These are phyloP conservation scores for Gymnobelideus leadbeateri DNA, from an alignment of 2,113 vertebrate species.

Conservation along the genomic window DNA sequence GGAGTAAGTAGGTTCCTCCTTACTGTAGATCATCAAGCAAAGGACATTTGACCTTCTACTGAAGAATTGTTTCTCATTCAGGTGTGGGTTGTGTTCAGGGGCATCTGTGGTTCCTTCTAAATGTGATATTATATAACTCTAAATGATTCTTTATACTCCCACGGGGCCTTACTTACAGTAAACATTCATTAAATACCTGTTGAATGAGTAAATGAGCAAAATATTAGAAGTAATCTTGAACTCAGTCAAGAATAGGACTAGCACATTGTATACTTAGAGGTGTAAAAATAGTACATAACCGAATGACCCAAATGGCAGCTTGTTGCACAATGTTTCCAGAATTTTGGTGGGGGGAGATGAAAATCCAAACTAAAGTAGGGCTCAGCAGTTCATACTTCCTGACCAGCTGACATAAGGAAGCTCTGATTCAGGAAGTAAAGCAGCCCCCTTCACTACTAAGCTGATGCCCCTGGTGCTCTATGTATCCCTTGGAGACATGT, in stretches of 20 bases:
- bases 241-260: not conserved
- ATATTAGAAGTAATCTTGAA: conserved; percentile 1
- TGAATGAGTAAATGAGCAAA: not conserved
- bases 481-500: not conserved
- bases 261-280: not conserved
- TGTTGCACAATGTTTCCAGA: not conserved
- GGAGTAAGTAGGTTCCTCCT: not conserved
- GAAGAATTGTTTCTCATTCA: not conserved
- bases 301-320: not conserved
- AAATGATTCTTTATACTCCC: not conserved
- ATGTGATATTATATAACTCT: not conserved
- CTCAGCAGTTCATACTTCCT: not conserved
- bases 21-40: not conserved
- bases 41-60: not conserved
- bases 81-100: not conserved
- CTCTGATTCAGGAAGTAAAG: not conserved
- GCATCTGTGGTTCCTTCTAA: not conserved
- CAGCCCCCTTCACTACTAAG: not conserved
- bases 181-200: conserved; percentile 3
- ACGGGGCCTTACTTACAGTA: not conserved
- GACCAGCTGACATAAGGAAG: not conserved
- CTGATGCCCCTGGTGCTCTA: not conserved
- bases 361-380: not conserved
- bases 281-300: not conserved
- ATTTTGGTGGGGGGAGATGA: not conserved